Evolutionary conservation across 2,113 vertebrate genomes (phyloP).

Genomic region (Narcine bancroftii): DNA sequence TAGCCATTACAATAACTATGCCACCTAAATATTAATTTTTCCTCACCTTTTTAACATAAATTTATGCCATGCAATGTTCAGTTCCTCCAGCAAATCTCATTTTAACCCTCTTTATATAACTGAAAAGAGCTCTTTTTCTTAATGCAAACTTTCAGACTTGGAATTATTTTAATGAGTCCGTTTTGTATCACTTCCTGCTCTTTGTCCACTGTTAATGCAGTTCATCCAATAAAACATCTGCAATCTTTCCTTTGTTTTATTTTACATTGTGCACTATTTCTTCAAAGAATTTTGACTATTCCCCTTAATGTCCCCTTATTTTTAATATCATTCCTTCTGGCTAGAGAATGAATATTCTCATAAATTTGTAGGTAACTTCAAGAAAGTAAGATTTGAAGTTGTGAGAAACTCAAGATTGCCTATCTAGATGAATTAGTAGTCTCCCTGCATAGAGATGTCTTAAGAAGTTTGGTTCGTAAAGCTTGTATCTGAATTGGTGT

Average conservation of each 20-base stretch:
- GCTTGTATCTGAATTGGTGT: neutral
- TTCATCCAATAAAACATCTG: neutral
- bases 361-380: neutral
- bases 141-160: neutral
- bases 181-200: neutral
- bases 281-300: neutral
- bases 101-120: conserved; percentile 31
- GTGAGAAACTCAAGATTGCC: too few relatives aligned
- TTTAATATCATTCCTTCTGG: neutral
- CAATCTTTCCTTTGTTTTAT: neutral
- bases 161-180: neutral
- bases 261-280: neutral
- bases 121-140: conserved; percentile 22
- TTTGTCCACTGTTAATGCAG: neutral
- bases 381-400: neutral
- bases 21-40: too few relatives aligned
- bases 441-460: neutral
- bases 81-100: neutral
- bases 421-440: too few relatives aligned
- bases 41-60: neutral
- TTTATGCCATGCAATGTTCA: neutral
- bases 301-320: neutral
- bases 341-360: neutral
- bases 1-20: too few relatives aligned
- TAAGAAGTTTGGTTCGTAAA: neutral